Conservation (phyloP, 2,797 vertebrate genomes). For the Rhinatrema bivittatum region DNA sequence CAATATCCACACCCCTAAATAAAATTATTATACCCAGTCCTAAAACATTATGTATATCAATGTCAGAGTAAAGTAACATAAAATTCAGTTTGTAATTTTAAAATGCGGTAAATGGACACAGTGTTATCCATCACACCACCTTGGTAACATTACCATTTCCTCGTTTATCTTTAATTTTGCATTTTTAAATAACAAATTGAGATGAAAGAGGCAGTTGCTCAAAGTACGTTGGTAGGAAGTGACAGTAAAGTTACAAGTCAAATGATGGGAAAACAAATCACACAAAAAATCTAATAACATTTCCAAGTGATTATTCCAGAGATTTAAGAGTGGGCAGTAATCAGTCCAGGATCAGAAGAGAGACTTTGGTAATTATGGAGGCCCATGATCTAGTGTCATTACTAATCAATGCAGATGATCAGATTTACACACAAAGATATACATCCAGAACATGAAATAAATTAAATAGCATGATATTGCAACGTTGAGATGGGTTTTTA, state of each 20-base stretch:
- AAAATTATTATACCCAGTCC: slow-evolving; percentile 54
- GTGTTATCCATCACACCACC: slow-evolving; percentile 43
- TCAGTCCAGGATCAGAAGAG: too few species aligned
- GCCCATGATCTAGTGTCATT: too few species aligned
- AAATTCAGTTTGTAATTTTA: slow-evolving; percentile 54
- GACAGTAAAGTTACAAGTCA: slow-evolving; percentile 32
- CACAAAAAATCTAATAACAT: slow-evolving; percentile 26
- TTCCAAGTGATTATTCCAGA: slow-evolving; percentile 21
- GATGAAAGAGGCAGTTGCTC: slow-evolving; percentile 19
- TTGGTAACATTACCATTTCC: slow-evolving; percentile 32
- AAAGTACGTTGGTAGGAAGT: too few species aligned
- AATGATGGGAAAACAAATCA: slow-evolving; percentile 33
- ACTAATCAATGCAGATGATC: too few species aligned
- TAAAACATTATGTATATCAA: slow-evolving; percentile 58
- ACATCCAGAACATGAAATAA: too few species aligned
- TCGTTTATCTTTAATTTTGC: slow-evolving; percentile 51
- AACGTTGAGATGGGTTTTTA: too few species aligned
- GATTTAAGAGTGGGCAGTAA: too few species aligned
- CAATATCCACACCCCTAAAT: slow-evolving; percentile 51
- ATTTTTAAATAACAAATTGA: slow-evolving; percentile 43
- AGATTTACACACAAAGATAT: too few species aligned
- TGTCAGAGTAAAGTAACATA: slow-evolving; percentile 33
- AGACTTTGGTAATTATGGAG: too few species aligned
- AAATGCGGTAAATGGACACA: slow-evolving; percentile 39
- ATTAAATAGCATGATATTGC: too few species aligned